A percentile compares a stretch with the other conserved stretches of the same genome.
Conservation (phyloP, 2,797 vertebrate genomes). For the Brachyrhaphis roseni region DNA sequence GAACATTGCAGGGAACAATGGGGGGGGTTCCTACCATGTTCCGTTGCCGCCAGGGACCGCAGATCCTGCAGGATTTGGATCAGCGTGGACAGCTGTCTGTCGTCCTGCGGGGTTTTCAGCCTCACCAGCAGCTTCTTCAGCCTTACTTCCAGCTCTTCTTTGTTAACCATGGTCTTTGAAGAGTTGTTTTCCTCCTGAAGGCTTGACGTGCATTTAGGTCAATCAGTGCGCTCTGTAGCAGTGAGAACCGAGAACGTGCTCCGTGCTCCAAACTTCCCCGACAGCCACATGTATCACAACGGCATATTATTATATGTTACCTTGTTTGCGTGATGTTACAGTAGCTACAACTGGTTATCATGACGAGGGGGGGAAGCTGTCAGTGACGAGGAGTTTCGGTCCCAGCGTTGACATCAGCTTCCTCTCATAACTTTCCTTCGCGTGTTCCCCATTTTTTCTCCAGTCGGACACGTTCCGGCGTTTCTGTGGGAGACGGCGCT, state of each 20-base stretch:
- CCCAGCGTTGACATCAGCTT: slow-evolving; percentile 39
- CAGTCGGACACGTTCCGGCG: slow-evolving; percentile 4
- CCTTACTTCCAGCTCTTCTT: slow-evolving; percentile 78
- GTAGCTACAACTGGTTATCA: neutral
- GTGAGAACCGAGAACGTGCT: neutral
- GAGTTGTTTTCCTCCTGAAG: slow-evolving; percentile 6
- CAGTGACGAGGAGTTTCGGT: slow-evolving; percentile 32
- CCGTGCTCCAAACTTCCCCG: neutral
- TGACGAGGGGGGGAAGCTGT: slow-evolving; percentile 13
- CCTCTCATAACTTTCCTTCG: slow-evolving; percentile 25
- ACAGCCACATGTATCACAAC: neutral
- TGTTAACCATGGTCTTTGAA: slow-evolving; percentile 72
- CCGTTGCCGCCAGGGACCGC: slow-evolving; percentile 83
- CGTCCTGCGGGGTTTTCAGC: slow-evolving; percentile 85
- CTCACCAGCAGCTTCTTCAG: slow-evolving; percentile 90
- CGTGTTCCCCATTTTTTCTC: slow-evolving; percentile 31
- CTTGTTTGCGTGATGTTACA: neutral
- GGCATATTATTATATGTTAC: neutral
- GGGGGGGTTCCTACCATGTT: slow-evolving; percentile 80
- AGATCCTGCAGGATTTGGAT: slow-evolving; percentile 91
- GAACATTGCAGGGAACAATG: neutral
- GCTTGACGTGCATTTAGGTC: slow-evolving; percentile 39
- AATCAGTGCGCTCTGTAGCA: neutral
- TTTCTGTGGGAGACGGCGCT: slow-evolving; percentile 1
- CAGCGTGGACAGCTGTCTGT: slow-evolving; percentile 84